A percentile compares a stretch with the other conserved stretches of the same genome.
Conservation (phyloP, 2,888 invertebrate species). For the Drosophila acutilabella region DNA sequence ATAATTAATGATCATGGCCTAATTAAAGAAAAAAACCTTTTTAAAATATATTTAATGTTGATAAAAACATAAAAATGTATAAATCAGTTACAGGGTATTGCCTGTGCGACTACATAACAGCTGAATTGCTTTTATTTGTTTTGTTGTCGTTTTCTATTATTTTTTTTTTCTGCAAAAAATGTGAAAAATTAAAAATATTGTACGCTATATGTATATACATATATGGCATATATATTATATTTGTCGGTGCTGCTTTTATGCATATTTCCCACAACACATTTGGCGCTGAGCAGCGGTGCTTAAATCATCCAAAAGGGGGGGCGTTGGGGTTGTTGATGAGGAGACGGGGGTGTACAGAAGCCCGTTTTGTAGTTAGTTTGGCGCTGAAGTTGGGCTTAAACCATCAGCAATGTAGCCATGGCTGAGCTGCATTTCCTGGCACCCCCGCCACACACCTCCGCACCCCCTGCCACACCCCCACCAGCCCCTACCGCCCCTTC, state of each 20-base stretch:
- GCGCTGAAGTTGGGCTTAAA: slow-evolving; percentile 74
- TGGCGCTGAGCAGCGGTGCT: slow-evolving; percentile 70
- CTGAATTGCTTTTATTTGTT: too few relatives aligned
- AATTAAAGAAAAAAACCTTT: too few relatives aligned
- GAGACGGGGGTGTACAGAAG: slow-evolving; percentile 32
- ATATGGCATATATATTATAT: slow-evolving; percentile 8
- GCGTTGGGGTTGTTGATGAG: not conserved
- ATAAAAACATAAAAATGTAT: too few relatives aligned
- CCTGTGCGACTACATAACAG: not conserved
- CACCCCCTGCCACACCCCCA: slow-evolving; percentile 3
- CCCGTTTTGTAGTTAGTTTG: slow-evolving; percentile 70
- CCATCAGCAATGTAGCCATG: slow-evolving; percentile 60
- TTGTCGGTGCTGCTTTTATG: slow-evolving; percentile 71
- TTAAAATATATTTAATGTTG: too few relatives aligned
- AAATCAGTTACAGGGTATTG: slow-evolving; percentile 1
- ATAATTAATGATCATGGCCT: too few relatives aligned
- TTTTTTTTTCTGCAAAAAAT: slow-evolving; percentile 59
- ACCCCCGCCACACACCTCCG: not conserved
- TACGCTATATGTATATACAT: slow-evolving; percentile 41
- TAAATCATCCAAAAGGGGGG: slow-evolving; percentile 62
- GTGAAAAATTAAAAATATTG: slow-evolving; percentile 77
- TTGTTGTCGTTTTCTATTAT: slow-evolving; percentile 1
- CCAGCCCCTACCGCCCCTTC: slow-evolving; percentile 3
- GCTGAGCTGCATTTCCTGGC: slow-evolving; percentile 47
- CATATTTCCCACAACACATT: slow-evolving; percentile 80